Conservation (phyloP, 2,797 vertebrate genomes). For the Chiloscyllium punctatum region DNA sequence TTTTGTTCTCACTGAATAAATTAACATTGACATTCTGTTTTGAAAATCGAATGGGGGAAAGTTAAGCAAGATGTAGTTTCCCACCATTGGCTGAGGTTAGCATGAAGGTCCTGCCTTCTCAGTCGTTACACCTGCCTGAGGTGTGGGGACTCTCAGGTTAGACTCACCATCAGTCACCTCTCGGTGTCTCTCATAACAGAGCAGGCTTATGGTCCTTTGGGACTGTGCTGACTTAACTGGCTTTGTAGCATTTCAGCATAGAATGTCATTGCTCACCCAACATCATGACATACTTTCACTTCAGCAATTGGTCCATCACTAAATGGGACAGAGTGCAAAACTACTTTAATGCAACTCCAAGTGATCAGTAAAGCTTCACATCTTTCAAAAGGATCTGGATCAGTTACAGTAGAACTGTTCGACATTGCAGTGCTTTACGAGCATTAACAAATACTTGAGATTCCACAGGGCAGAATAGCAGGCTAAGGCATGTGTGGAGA, state of each 20-base stretch:
- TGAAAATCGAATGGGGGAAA: background rate
- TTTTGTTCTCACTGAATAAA: slow-evolving; percentile 5
- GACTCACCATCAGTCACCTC: too few species aligned
- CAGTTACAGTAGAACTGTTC: background rate
- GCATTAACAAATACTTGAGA: background rate
- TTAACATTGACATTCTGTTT: background rate
- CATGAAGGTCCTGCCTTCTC: too few species aligned
- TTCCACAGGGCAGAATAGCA: background rate
- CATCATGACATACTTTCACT: background rate
- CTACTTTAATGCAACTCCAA: background rate
- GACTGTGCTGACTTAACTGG: too few species aligned
- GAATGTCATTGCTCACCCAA: background rate
- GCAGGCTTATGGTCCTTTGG: too few species aligned
- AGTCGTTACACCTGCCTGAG: too few species aligned
- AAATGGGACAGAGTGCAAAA: background rate
- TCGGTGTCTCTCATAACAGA: too few species aligned
- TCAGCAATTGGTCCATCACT: background rate
- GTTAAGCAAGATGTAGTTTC: background rate
- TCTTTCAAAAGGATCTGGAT: background rate
- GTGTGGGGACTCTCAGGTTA: too few species aligned
- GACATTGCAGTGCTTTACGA: background rate
- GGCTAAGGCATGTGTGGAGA: background rate
- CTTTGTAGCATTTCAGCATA: background rate
- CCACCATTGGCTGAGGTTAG: too few species aligned
- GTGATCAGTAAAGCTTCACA: background rate